Base-by-base conservation (phyloP, 2,113 vertebrate species). In the Eurystomus gularis region DNA sequence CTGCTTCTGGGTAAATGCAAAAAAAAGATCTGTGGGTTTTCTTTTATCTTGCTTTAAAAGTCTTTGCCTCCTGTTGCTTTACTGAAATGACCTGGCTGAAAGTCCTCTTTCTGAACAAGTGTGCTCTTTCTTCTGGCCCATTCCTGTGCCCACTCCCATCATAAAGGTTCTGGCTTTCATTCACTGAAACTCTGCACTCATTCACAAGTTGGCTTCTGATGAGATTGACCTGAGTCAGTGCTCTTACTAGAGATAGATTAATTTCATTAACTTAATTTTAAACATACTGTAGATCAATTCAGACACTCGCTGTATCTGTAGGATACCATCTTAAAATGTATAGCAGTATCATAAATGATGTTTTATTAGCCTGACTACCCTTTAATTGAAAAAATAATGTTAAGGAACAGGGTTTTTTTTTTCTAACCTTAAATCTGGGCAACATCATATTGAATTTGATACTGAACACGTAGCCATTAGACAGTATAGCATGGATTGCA, bases 71-170 rank as follows among this genome's bases (percentile, higher is more conserved):
- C 46, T 72, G 11, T 11, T 21, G 31, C 52, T 55, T 66, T 61
- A 26, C 58, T 55, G 40, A 60, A 55, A 28, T 26, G 48, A 26
- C 14, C 8, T 54, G 52, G 33, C 35, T 49, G 42, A 44, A 73
- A 55, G 46, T 75, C 9, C 7, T 46, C 21, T 44, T 44, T 70
- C 28, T 68, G 66, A 62, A 6, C 24, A 19, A 11, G 8, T 18
- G 15, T 51, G 55, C 8, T 26, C 31, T 72, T 3, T 62, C 17
- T 81, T 28, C 60, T 57, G 40, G 21, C 7, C 29, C 3, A 2
- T 84, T 72, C 25, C 23, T n/a, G 7, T 69, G 18, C 31, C 29
- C 0, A 0, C 8, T 78, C 23, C 15, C 14, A 4, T 13, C 17
- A 2, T 6, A 39, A 9, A 78, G 16, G 4, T 78, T 91, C 26